Conservation (phyloP, 2,888 invertebrate genomes). For the Palloptera scutellata region DNA sequence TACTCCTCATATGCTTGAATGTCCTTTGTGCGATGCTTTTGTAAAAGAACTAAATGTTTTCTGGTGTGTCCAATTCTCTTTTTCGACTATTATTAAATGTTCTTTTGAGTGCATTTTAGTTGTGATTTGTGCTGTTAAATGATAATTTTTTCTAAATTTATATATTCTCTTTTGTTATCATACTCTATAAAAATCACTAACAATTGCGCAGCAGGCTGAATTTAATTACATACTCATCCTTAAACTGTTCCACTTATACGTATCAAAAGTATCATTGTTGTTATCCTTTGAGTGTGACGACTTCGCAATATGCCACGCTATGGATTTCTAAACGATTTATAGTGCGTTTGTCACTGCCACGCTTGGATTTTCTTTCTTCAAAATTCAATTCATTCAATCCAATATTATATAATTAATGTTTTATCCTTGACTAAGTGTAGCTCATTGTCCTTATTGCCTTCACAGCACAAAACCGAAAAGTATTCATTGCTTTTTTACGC, state of each 20-base stretch:
- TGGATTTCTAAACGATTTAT: slow-evolving; percentile 10
- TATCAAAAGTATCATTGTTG: slow-evolving; percentile 1
- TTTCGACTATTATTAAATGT: slow-evolving; percentile 31
- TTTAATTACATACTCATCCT: slow-evolving; percentile 33
- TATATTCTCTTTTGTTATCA: neutral
- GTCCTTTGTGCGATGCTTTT: slow-evolving; percentile 29
- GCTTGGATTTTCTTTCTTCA: slow-evolving; percentile 9
- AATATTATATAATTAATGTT: slow-evolving; percentile 45
- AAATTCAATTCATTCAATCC: slow-evolving; percentile 8
- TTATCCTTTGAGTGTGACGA: neutral
- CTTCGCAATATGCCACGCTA: slow-evolving; percentile 10
- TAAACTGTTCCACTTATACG: slow-evolving; percentile 21
- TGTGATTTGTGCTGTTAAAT: slow-evolving; percentile 36
- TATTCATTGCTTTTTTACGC: slow-evolving; percentile 23
- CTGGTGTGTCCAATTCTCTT: slow-evolving; percentile 30
- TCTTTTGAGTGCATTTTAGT: slow-evolving; percentile 35
- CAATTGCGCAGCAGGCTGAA: slow-evolving; percentile 43
- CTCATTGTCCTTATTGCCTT: slow-evolving; percentile 30
- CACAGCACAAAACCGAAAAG: slow-evolving; percentile 11
- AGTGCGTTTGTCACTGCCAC: neutral
- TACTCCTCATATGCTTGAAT: slow-evolving; percentile 23
- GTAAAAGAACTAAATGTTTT: slow-evolving; percentile 13
- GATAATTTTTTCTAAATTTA: slow-evolving; percentile 30
- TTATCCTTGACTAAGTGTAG: slow-evolving; percentile 42
- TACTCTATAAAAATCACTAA: slow-evolving; percentile 14